phyloP scores from a whole-genome alignment of 2,888 invertebrate species.

The Tetropium fuscum region DNA sequence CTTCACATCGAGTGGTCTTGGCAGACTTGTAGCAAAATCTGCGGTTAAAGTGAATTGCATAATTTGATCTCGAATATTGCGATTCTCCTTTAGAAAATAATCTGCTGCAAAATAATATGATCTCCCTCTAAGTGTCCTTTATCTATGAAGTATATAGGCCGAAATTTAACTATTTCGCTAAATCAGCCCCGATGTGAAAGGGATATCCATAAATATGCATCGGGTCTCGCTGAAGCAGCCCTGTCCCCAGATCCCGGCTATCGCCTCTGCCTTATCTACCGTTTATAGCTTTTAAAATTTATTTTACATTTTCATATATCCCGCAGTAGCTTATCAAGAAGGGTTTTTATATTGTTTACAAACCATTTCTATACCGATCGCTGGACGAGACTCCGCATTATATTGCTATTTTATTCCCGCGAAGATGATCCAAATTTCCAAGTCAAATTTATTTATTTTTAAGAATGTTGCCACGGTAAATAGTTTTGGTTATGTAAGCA shows the following conservation, averaged over 20 bases:
- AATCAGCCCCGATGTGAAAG: neutral
- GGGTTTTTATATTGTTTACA: slow-evolving; percentile 12
- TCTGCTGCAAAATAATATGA: too few species aligned
- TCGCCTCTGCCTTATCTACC: slow-evolving; percentile 14
- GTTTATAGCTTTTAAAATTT: slow-evolving; percentile 11
- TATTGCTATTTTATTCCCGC: slow-evolving; percentile 4
- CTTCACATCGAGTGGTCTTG: too few species aligned
- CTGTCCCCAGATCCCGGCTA: neutral
- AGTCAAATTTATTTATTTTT: slow-evolving; percentile 29
- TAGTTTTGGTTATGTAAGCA: slow-evolving; percentile 11
- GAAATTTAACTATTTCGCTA: neutral
- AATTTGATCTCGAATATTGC: too few species aligned
- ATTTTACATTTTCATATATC: slow-evolving; percentile 13
- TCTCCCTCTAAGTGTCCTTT: too few species aligned
- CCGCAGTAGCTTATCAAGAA: neutral
- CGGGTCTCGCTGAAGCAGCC: neutral
- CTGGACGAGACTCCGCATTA: neutral
- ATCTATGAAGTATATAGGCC: too few species aligned
- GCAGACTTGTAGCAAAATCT: too few species aligned
- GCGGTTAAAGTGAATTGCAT: too few species aligned
- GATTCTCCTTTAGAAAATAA: too few species aligned
- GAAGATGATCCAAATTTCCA: slow-evolving; percentile 26
- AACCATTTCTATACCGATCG: slow-evolving; percentile 19
- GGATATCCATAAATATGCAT: slow-evolving; percentile 6
- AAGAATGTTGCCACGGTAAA: slow-evolving; percentile 25